Evolutionary conservation across 2,113 vertebrate species (phyloP).

Genomic region (Sciurus niger): DNA sequence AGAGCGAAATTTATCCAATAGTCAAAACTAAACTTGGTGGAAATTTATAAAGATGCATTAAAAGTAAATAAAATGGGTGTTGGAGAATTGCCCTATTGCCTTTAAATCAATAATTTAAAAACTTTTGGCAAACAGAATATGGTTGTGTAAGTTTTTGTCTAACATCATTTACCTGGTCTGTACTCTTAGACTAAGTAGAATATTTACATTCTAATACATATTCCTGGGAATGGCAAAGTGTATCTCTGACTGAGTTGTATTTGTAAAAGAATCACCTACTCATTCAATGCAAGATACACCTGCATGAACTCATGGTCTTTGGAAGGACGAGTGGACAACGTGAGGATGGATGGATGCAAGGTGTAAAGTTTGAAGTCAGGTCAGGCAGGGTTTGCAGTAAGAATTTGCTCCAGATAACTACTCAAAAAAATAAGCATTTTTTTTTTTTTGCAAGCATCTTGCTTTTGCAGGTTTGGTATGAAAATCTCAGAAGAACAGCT

Average conservation of each 20-base stretch:
- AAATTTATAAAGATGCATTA: background rate
- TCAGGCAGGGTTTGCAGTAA: background rate
- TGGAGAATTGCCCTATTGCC: background rate
- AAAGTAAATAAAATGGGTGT: constrained; percentile 9
- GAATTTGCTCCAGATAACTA: constrained; percentile 4
- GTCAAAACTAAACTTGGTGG: constrained; percentile 42
- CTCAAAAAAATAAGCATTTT: background rate
- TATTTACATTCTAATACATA: background rate
- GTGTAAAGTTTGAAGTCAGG: background rate
- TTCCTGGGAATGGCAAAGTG: background rate
- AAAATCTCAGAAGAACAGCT: constrained; percentile 74
- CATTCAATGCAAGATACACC: background rate
- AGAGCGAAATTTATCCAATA: constrained; percentile 26
- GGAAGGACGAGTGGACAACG: background rate
- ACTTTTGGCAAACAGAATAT: background rate
- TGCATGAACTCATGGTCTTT: background rate
- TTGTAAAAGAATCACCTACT: background rate
- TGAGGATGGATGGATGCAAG: too few relatives aligned
- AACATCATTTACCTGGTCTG: background rate
- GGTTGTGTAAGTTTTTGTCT: background rate
- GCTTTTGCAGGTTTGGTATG: constrained; percentile 58
- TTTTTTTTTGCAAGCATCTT: constrained; percentile 34
- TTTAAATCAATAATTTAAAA: constrained; percentile 24
- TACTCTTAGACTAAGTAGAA: background rate
- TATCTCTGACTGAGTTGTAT: background rate